These are phyloP conservation scores for Triops longicaudatus DNA, from an alignment of 1,140 invertebrate genomes.

Conservation along the genomic window DNA sequence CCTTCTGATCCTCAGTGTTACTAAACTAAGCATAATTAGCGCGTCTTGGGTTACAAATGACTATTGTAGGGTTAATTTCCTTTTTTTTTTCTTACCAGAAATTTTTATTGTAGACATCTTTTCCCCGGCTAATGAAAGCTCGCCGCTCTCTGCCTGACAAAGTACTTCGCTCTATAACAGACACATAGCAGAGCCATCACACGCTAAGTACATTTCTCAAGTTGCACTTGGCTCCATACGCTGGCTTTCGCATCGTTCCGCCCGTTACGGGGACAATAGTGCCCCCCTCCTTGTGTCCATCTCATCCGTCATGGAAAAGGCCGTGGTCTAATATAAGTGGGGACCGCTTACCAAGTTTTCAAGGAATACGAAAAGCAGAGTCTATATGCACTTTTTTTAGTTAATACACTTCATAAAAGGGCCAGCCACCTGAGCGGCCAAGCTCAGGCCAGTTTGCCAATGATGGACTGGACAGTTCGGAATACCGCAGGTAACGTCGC, in stretches of 20 bases:
- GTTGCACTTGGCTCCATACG: background rate
- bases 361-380: background rate
- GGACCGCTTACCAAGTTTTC: background rate
- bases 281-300: conserved; percentile 4
- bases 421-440: background rate
- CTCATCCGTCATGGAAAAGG: conserved; percentile 10
- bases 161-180: background rate
- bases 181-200: background rate
- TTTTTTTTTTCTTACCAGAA: background rate
- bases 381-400: background rate
- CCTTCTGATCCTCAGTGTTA: background rate
- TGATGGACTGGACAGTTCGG: background rate
- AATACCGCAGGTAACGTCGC: background rate
- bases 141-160: background rate
- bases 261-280: conserved; percentile 10
- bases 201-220: conserved; percentile 6
- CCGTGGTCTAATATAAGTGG: background rate
- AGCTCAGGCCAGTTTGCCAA: background rate
- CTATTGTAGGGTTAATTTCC: background rate
- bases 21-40: background rate
- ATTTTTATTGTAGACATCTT: background rate
- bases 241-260: conserved; percentile 6
- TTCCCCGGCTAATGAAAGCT: background rate
- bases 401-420: conserved; percentile 7
- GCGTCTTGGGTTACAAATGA: conserved; percentile 1